phyloP scores from a whole-genome alignment of 2,113 vertebrate species.

The Rostratula benghalensis region DNA sequence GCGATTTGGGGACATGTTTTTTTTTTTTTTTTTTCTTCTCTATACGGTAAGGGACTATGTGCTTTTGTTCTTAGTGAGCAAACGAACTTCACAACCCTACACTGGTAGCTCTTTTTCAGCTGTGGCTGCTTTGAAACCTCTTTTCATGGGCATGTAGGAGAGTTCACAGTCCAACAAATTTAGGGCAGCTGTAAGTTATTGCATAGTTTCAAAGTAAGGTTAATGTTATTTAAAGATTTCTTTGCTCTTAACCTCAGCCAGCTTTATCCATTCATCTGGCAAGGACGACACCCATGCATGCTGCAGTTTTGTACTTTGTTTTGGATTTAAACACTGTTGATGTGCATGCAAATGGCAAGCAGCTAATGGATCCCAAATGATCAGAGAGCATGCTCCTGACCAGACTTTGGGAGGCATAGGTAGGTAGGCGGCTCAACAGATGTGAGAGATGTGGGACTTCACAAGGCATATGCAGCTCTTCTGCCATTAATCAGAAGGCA shows the following conservation, averaged over 20 bases:
- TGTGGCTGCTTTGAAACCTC: neutral
- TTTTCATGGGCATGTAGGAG: neutral
- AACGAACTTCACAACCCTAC: neutral
- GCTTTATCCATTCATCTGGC: neutral
- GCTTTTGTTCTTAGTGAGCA: neutral
- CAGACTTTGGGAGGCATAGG: neutral
- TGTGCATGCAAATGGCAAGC: neutral
- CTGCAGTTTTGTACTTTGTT: neutral
- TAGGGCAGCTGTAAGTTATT: neutral
- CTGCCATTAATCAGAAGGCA: neutral
- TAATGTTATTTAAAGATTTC: neutral
- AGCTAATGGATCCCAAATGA: neutral
- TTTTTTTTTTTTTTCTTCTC: neutral
- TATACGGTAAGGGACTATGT: accelerated
- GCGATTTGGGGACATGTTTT: too few species aligned
- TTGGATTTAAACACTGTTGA: neutral
- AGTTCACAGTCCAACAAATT: neutral
- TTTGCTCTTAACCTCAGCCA: neutral
- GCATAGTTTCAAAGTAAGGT: neutral
- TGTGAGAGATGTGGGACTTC: neutral
- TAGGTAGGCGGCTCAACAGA: neutral
- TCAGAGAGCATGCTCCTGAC: neutral
- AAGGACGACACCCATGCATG: neutral
- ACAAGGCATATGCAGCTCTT: neutral
- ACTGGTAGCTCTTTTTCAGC: neutral